Conservation (phyloP, 2,113 vertebrate species). For the Bubo blakistoni region DNA sequence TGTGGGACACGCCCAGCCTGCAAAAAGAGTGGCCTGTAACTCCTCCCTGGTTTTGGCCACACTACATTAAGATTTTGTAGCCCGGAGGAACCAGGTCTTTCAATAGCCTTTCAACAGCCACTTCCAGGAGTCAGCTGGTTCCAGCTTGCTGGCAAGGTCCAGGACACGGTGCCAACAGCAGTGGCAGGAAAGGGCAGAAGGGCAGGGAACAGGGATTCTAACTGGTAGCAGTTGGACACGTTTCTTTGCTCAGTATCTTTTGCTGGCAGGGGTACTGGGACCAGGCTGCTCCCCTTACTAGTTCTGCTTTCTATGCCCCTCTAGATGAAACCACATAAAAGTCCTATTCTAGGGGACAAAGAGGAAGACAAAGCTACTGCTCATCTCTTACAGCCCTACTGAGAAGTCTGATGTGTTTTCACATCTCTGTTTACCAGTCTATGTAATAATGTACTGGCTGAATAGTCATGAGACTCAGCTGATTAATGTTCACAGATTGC, state of each 20-base stretch:
- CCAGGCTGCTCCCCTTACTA: not conserved
- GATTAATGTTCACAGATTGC: not conserved
- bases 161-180: not conserved
- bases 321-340: not conserved
- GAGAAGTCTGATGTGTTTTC: not conserved
- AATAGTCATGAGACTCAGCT: not conserved
- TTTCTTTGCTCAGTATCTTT: not conserved
- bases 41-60: not conserved
- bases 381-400: not conserved
- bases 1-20: not conserved
- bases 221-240: accelerated
- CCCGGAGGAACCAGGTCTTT: not conserved
- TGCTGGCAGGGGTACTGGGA: not conserved
- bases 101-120: not conserved
- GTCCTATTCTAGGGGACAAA: not conserved
- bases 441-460: not conserved
- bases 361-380: not conserved
- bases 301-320: not conserved
- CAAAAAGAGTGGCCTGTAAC: not conserved
- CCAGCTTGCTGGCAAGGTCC: not conserved
- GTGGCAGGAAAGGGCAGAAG: not conserved
- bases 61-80: not conserved
- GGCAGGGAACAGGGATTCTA: not conserved
- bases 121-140: not conserved
- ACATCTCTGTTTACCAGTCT: not conserved